Conservation (phyloP, 2,113 vertebrate genomes). For the Mus musculus region GRCm39 chr12:112902001-112902500, state of each 20-base stretch:
- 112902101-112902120: slow-evolving; percentile 90
- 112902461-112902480: slow-evolving; percentile 69
- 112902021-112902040: slow-evolving; percentile 96
- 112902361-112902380: fast-evolving
- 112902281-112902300: background rate
- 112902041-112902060: slow-evolving; percentile 93
- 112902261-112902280: fast-evolving
- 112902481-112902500: background rate
- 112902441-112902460: slow-evolving; percentile 59
- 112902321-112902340: background rate
- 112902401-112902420: slow-evolving; percentile 54
- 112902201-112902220: slow-evolving; percentile 93
- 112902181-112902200: slow-evolving; percentile 89
- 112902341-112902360: background rate
- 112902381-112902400: no score
- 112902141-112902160: slow-evolving; percentile 66
- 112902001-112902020: slow-evolving; percentile 87
- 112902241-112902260: fast-evolving
- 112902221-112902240: background rate
- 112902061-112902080: slow-evolving; percentile 93
- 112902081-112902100: slow-evolving; percentile 96
- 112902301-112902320: background rate
- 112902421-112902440: slow-evolving; percentile 79
- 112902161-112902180: slow-evolving; percentile 82
- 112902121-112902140: slow-evolving; percentile 86